Conservation (phyloP, 1,140 invertebrate genomes). For the Hydropsyche tenuis region DNA sequence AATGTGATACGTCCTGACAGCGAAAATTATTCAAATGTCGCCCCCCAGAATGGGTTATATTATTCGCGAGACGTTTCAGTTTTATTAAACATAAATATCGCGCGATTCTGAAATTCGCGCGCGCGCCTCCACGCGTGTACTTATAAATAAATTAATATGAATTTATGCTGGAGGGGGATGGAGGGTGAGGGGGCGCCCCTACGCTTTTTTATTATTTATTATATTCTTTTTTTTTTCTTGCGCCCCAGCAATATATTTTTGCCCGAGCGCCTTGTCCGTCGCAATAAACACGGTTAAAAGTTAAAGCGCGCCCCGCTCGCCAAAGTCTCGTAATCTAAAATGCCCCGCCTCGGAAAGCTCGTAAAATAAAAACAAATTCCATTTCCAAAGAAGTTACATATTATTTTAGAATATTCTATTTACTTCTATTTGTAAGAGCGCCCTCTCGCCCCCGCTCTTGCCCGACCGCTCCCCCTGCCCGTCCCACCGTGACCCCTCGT, state of each 20-base stretch:
- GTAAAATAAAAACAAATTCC: slow-evolving; percentile 40
- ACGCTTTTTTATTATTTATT: slow-evolving; percentile 1
- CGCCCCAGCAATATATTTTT: background rate
- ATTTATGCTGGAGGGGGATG: no score
- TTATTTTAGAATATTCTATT: slow-evolving; percentile 38
- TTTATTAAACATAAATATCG: slow-evolving; percentile 25
- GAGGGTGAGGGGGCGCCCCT: no score
- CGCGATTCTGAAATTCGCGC: background rate
- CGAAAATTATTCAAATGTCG: slow-evolving; percentile 26
- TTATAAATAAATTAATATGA: no score
- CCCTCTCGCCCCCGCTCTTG: background rate
- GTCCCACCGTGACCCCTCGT: background rate
- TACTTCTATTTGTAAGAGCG: slow-evolving; percentile 34
- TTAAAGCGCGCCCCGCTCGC: background rate
- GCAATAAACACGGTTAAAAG: slow-evolving; percentile 30
- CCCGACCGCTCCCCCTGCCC: background rate
- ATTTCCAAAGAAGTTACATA: slow-evolving; percentile 34
- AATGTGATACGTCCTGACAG: slow-evolving; percentile 20
- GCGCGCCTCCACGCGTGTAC: no score
- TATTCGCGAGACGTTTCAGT: slow-evolving; percentile 19
- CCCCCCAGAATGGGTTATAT: slow-evolving; percentile 5
- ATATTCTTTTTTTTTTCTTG: background rate
- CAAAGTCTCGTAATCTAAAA: slow-evolving; percentile 23
- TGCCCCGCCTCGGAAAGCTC: slow-evolving; percentile 26
- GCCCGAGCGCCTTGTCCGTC: slow-evolving; percentile 8